Conservation (phyloP, 2,888 invertebrate genomes). For the Steinernema scapterisci region DNA sequence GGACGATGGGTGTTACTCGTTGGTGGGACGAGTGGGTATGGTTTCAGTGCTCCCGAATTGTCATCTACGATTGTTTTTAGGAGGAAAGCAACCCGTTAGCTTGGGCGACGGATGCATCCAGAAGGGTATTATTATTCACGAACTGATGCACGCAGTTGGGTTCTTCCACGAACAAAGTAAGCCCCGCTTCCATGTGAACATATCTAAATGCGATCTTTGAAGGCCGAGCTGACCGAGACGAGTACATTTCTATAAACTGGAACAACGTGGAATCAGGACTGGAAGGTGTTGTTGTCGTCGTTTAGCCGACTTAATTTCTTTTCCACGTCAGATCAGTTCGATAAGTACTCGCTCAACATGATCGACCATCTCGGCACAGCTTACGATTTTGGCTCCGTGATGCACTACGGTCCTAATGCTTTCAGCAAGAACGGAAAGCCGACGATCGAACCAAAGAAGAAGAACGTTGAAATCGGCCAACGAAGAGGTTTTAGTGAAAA, state of each 20-base stretch:
- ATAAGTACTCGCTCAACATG: conserved; percentile 64
- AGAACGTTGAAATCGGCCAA: conserved; percentile 60
- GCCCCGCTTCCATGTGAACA: background rate
- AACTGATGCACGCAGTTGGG: conserved; percentile 67
- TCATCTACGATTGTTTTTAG: conserved; percentile 37
- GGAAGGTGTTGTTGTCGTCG: conserved; percentile 49
- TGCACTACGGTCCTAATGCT: conserved; percentile 71
- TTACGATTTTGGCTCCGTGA: conserved; percentile 70
- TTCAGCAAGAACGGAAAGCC: conserved; percentile 69
- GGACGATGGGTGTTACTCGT: conserved; percentile 67
- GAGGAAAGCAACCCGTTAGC: conserved; percentile 67
- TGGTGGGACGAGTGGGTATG: conserved; percentile 63
- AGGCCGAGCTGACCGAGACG: conserved; percentile 67
- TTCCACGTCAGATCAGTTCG: conserved; percentile 66
- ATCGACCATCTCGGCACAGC: conserved; percentile 67
- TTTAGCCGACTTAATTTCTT: conserved; percentile 25
- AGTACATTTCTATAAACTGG: conserved; percentile 66
- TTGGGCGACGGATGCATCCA: conserved; percentile 67
- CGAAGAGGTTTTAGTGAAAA: conserved; percentile 64
- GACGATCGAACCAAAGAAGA: conserved; percentile 61
- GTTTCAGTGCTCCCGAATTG: background rate
- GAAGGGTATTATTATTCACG: conserved; percentile 67
- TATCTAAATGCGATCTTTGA: conserved; percentile 27
- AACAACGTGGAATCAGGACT: conserved; percentile 64
- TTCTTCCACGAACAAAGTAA: conserved; percentile 68